Percentiles rank a stretch among this genome's conserved stretches.
These are phyloP conservation scores for Montipora capitata DNA, from an alignment of 92 coral and sea anemone genomes.

Conservation along the genomic window DNA sequence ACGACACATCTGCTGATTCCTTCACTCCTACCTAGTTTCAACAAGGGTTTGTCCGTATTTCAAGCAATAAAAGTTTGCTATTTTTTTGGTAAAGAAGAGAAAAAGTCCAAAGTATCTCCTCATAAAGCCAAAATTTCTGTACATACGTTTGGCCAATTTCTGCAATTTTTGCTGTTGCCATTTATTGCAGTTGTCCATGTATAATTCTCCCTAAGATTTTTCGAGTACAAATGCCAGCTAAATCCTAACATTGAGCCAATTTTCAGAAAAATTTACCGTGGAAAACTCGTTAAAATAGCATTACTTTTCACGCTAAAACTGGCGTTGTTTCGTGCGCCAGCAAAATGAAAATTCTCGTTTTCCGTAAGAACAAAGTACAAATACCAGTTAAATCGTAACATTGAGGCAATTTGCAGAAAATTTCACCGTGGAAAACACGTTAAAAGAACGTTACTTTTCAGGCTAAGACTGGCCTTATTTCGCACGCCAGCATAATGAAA, in stretches of 20 bases:
- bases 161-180: neutral
- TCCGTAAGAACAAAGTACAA: too few species aligned
- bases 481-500: slow-evolving; percentile 20
- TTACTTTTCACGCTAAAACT: neutral
- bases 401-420: slow-evolving; percentile 10
- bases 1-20: slow-evolving; percentile 1
- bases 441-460: slow-evolving; percentile 6
- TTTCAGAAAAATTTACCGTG: slow-evolving; percentile 1
- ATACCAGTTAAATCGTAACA: neutral
- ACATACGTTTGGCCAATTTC: slow-evolving; percentile 14
- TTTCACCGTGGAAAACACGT: slow-evolving; percentile 7
- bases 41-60: neutral
- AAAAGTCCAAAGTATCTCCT: slow-evolving; percentile 8
- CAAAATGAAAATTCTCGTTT: slow-evolving; percentile 7
- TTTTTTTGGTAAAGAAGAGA: neutral
- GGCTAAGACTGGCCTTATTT: slow-evolving; percentile 1
- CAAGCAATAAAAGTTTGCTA: neutral
- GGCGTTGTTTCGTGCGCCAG: neutral
- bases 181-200: slow-evolving; percentile 6
- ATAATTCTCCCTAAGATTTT: neutral
- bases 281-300: neutral
- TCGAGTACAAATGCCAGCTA: neutral
- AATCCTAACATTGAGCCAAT: neutral
- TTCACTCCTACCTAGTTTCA: neutral
- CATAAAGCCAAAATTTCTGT: slow-evolving; percentile 10